phyloP scores from a whole-genome alignment of 2,888 invertebrate species.

The Meteorus colon region DNA sequence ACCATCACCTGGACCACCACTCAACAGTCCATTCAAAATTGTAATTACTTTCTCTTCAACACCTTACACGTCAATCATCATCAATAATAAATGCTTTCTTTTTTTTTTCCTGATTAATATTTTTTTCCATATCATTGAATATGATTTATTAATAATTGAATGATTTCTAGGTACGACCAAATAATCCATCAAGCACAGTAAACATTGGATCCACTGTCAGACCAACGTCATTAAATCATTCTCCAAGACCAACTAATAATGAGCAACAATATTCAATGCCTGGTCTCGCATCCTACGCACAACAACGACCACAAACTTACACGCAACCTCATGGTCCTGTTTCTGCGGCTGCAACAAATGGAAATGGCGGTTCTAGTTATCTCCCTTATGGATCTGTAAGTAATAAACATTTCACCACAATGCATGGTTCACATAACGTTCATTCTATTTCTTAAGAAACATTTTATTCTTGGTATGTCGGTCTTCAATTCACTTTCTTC shows the following conservation, averaged over 20 bases:
- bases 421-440: too few species aligned
- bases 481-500: slow-evolving; percentile 10
- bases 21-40: slow-evolving; percentile 25
- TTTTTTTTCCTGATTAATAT: not conserved
- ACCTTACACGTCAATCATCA: not conserved
- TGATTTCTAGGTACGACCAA: slow-evolving; percentile 30
- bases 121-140: not conserved
- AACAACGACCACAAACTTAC: slow-evolving; percentile 26
- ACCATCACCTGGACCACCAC: slow-evolving; percentile 36
- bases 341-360: slow-evolving; percentile 44
- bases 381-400: slow-evolving; percentile 50
- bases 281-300: slow-evolving; percentile 12
- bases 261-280: slow-evolving; percentile 19
- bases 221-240: slow-evolving; percentile 16
- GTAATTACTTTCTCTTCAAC: slow-evolving; percentile 37
- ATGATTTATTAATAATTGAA: slow-evolving; percentile 13
- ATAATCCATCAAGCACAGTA: slow-evolving; percentile 24
- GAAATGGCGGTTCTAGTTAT: slow-evolving; percentile 50
- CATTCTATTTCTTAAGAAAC: too few species aligned
- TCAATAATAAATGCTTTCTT: not conserved
- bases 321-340: slow-evolving; percentile 43
- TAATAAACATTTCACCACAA: not conserved
- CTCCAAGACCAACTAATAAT: slow-evolving; percentile 5
- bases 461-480: not conserved
- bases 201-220: slow-evolving; percentile 42